Evolutionary conservation across 2,113 vertebrate species (phyloP), one percentile per base, ranked within the genome.

Genomic region (Gymnocephalus cernua): DNA sequence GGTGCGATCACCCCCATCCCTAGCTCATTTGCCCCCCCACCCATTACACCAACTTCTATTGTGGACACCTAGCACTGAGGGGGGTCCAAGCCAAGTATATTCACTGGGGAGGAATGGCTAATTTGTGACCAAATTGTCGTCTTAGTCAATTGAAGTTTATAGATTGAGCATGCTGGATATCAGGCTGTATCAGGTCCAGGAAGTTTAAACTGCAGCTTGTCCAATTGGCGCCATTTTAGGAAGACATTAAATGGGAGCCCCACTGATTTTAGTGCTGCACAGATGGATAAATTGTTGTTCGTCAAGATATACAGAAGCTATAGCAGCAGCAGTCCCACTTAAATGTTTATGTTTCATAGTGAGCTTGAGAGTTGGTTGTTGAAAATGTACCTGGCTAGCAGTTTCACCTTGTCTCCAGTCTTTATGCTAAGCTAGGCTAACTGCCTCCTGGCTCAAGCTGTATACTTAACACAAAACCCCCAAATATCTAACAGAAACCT

Each of bases 41-140:
- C 80, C 76, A 32, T 19, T 29, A 44, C 54, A 77, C 25, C 27
- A 29, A 2, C 65, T 67, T 41, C 25, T 32, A 41, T 14, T 32
- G 70, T 56, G 59, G 74, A 61, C 71, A 85, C 56, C 51, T 50
- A 32, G 53, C 73, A 61, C 59, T 1, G 4, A 62, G 74, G 79
- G 56, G 25, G 9, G 61, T 69, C 48, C 35, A 6, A 64, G 27
- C 56, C 50, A n/a, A 2, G 32, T 44, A 6, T 56, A 6, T 56
- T 67, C 48, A n/a, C 12, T 16, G 12, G 14, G n/a, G 38, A 7
- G 23, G 21, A 61, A 53, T 1, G 14, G 10, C 19, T 50, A 57
- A 76, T 80, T 9, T 44, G 66, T 66, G 25, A 75, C 44, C 59
- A 63, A 51, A 25, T 1, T 74, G 48, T 45, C 35, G 7, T 58